Conservation (phyloP, 2,888 invertebrate genomes). For the Podotricha telesiphe region DNA sequence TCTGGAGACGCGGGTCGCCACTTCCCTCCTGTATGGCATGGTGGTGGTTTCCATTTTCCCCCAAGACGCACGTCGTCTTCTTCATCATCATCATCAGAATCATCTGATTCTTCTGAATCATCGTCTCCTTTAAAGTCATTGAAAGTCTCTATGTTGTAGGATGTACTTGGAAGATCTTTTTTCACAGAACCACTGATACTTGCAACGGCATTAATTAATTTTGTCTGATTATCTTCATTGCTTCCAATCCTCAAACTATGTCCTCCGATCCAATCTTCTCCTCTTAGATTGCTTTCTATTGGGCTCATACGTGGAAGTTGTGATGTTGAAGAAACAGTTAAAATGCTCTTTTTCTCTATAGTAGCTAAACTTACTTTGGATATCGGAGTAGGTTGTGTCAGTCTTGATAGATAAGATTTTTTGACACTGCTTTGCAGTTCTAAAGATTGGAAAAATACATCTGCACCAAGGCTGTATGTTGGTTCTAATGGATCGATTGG, state of each 20-base stretch:
- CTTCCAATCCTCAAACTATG: slow-evolving; percentile 82
- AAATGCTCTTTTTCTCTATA: slow-evolving; percentile 59
- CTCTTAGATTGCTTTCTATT: slow-evolving; percentile 74
- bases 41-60: slow-evolving; percentile 90
- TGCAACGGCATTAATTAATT: slow-evolving; percentile 86
- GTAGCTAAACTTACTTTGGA: slow-evolving; percentile 60
- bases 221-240: slow-evolving; percentile 84
- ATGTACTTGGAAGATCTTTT: slow-evolving; percentile 74
- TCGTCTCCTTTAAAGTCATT: slow-evolving; percentile 73
- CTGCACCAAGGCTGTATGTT: slow-evolving; percentile 87
- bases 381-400: slow-evolving; percentile 73
- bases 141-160: slow-evolving; percentile 68
- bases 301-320: slow-evolving; percentile 70
- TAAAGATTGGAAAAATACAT: slow-evolving; percentile 93
- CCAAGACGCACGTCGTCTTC: slow-evolving; percentile 78
- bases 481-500: slow-evolving; percentile 72
- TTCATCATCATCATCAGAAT: slow-evolving; percentile 84
- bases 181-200: slow-evolving; percentile 83
- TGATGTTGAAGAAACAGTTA: slow-evolving; percentile 65
- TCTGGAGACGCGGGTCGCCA: slow-evolving; percentile 77
- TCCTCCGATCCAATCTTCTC: slow-evolving; percentile 85
- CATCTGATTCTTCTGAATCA: slow-evolving; percentile 83
- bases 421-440: slow-evolving; percentile 90
- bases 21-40: slow-evolving; percentile 76
- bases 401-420: slow-evolving; percentile 79